Evolutionary conservation across 2,888 invertebrate species (phyloP).

Genomic region (Drosophila kuntzei): DNA sequence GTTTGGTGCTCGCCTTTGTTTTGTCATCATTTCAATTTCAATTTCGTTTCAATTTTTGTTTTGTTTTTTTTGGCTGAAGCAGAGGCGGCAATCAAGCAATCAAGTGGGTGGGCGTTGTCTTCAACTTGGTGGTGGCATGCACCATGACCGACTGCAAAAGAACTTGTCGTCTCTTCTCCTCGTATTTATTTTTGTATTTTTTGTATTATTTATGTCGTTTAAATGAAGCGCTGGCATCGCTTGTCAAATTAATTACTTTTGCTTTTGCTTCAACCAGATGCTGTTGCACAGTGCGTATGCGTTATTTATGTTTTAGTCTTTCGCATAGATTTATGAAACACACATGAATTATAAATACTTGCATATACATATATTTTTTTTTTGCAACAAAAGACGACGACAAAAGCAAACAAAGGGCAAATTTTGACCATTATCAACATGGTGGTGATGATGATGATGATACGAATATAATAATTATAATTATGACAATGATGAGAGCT

Average conservation of each 20-base stretch:
- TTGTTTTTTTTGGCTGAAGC: conserved; percentile 2
- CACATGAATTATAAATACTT: neutral
- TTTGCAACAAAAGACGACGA: conserved; percentile 28
- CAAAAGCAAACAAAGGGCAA: conserved; percentile 58
- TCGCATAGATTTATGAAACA: conserved; percentile 64
- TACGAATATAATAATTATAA: conserved; percentile 21
- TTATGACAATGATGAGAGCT: conserved; percentile 24
- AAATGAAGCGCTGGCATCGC: conserved; percentile 70
- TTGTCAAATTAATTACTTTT: conserved; percentile 67
- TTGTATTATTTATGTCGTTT: conserved; percentile 62
- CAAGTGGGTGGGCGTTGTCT: conserved; percentile 58
- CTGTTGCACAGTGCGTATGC: conserved; percentile 34
- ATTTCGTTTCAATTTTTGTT: conserved; percentile 38
- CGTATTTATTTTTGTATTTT: neutral
- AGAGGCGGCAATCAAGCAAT: conserved; percentile 14
- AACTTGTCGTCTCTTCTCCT: neutral
- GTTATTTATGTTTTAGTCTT: conserved; percentile 26
- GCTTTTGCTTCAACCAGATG: conserved; percentile 4
- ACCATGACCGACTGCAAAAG: conserved; percentile 57
- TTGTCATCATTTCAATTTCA: conserved; percentile 59
- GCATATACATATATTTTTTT: neutral
- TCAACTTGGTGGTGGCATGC: conserved; percentile 22
- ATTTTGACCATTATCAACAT: conserved; percentile 32
- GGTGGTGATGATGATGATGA: conserved; percentile 12
- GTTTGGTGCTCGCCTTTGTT: conserved; percentile 34